Evolutionary conservation across 2,113 vertebrate genomes (phyloP).

Genomic region (Isurus oxyrinchus): DNA sequence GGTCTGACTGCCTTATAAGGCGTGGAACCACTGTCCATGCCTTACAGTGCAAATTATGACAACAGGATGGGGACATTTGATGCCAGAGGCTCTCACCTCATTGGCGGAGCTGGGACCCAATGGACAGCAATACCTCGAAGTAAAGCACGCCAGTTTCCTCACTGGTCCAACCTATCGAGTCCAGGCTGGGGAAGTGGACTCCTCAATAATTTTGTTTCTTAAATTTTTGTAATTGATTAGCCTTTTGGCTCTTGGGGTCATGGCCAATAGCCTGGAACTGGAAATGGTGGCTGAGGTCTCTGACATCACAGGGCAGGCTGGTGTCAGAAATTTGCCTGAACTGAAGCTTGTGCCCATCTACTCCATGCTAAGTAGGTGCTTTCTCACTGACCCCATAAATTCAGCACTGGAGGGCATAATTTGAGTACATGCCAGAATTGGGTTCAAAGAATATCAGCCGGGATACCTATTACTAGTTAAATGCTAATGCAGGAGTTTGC

Average conservation of each 20-base stretch:
- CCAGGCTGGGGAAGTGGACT: neutral
- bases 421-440: neutral
- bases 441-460: neutral
- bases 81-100: neutral
- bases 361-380: neutral
- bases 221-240: neutral
- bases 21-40: neutral
- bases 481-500: neutral
- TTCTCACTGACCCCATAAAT: neutral
- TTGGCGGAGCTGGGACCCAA: neutral
- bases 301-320: neutral
- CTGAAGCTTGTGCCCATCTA: neutral
- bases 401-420: neutral
- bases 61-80: neutral
- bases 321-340: neutral
- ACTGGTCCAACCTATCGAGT: neutral
- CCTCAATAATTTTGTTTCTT: neutral
- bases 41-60: neutral
- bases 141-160: neutral
- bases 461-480: neutral
- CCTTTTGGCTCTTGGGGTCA: neutral
- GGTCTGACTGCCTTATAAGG: neutral
- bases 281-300: neutral
- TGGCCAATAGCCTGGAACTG: neutral
- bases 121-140: neutral